Evolutionary conservation across 2,113 vertebrate species (phyloP).

Genomic region (Limanda limanda): DNA sequence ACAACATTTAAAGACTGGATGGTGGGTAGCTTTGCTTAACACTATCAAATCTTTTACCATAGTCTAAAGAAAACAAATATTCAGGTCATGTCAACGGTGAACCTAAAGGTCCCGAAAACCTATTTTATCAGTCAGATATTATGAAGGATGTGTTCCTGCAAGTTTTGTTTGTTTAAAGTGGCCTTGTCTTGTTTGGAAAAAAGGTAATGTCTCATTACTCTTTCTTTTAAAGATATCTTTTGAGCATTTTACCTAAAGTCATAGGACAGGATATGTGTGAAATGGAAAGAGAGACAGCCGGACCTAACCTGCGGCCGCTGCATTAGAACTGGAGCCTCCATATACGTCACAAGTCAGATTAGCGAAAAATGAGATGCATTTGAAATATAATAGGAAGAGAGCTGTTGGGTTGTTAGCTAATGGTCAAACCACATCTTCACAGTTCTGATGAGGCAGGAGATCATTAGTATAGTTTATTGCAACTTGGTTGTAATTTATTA

Average conservation of each 20-base stretch:
- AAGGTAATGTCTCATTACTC: background rate
- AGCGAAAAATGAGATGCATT: background rate
- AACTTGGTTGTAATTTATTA: background rate
- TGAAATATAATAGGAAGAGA: too few relatives aligned
- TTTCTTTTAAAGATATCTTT: too few relatives aligned
- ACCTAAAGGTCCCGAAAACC: background rate
- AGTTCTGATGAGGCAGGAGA: too few relatives aligned
- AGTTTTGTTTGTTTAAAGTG: background rate
- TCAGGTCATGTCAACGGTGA: constrained; percentile 18
- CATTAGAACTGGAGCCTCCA: too few relatives aligned
- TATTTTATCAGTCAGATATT: background rate
- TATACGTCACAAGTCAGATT: background rate
- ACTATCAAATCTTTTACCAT: constrained; percentile 8
- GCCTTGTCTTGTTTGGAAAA: background rate
- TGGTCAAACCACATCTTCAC: too few relatives aligned
- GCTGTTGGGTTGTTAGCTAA: too few relatives aligned
- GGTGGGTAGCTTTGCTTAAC: constrained; percentile 33
- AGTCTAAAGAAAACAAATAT: constrained; percentile 17
- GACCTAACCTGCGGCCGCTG: too few relatives aligned
- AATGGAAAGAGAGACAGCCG: too few relatives aligned
- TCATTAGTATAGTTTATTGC: background rate
- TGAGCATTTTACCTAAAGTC: too few relatives aligned
- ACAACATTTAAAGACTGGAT: constrained; percentile 41
- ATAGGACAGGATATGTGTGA: too few relatives aligned
- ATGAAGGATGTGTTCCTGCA: background rate